Base-by-base conservation (phyloP, 2,113 vertebrate genomes). In the Porphyrio hochstetteri region DNA sequence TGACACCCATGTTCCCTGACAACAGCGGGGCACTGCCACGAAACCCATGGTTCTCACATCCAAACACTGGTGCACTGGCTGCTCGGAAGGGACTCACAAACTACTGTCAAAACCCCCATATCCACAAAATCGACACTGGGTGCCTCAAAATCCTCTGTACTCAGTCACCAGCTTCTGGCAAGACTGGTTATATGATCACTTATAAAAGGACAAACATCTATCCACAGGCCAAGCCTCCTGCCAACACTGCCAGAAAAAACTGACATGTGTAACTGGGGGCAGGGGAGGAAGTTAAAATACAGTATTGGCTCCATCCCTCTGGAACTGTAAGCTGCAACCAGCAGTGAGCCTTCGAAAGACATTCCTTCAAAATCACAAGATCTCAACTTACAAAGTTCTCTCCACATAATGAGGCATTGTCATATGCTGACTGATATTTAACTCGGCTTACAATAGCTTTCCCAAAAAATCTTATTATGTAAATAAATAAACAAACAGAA, bases 381-480 rank as follows among this genome's bases (percentile, higher is more conserved):
- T 97, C 92, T 91, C 92, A 92, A 10, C 46, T 93, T 78, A 82
- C 67, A 61, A n/a, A 87, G 36, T 61, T 84, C 35, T 89, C 46
- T 93, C 63, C 72, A 74, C 25, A 92, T 55, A 91, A 82, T 0
- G 0, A 42, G 44, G 25, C 40, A 84, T 60, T 0, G 0, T 72
- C 48, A 36, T 40, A 71, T 21, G 13, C 33, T 70, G 59, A 74
- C 60, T 70, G 71, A 88, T 86, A 77, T 67, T 67, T n/a, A 89
- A 74, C 40, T 77, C 80, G 35, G 24, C 24, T 50, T 76, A 72
- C 35, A 81, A 67, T 7, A 82, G 6, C 17, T 52, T 68, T 68
- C 9, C 44, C n/a, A 8, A 3, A 5, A 81, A 82, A 72, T 28
- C 33, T 68, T 71, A 40, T 7, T 46, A 71, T 31, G 20, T 29